Conservation (phyloP, 1,140 invertebrate species). For the Aporrectodea caliginosa region DNA sequence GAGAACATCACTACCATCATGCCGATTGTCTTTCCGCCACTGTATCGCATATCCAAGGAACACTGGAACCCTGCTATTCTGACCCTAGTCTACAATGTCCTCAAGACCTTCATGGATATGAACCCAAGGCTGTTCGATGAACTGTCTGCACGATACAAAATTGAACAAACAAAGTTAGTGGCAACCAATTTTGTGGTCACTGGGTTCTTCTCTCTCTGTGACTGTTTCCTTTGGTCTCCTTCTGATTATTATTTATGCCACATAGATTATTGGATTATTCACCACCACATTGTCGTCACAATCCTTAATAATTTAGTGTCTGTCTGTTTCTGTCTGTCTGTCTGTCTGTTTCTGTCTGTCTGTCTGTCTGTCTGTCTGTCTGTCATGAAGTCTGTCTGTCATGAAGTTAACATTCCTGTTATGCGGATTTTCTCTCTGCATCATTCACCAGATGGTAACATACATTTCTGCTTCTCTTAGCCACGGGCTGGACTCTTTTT, state of each 20-base stretch:
- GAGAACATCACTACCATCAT: slow-evolving; percentile 56
- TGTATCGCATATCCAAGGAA: slow-evolving; percentile 74
- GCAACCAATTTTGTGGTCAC: too few relatives aligned
- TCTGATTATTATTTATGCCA: background rate
- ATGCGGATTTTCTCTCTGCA: too few relatives aligned
- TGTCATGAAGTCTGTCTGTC: too few relatives aligned
- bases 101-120: slow-evolving; percentile 99
- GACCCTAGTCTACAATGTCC: slow-evolving; percentile 96
- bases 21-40: slow-evolving; percentile 84
- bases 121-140: slow-evolving; percentile 96
- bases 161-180: background rate
- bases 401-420: too few relatives aligned
- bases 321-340: background rate
- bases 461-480: too few relatives aligned
- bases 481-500: too few relatives aligned
- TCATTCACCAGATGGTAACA: too few relatives aligned
- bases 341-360: background rate
- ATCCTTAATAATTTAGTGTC: background rate
- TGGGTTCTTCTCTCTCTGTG: too few relatives aligned
- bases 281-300: background rate
- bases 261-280: background rate
- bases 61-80: slow-evolving; percentile 99
- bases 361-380: too few relatives aligned
- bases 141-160: slow-evolving; percentile 61
- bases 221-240: background rate